A percentile compares a stretch with the other conserved stretches of the same genome.
Conservation (phyloP, 2,888 invertebrate genomes). For the Parascotia fuliginaria region DNA sequence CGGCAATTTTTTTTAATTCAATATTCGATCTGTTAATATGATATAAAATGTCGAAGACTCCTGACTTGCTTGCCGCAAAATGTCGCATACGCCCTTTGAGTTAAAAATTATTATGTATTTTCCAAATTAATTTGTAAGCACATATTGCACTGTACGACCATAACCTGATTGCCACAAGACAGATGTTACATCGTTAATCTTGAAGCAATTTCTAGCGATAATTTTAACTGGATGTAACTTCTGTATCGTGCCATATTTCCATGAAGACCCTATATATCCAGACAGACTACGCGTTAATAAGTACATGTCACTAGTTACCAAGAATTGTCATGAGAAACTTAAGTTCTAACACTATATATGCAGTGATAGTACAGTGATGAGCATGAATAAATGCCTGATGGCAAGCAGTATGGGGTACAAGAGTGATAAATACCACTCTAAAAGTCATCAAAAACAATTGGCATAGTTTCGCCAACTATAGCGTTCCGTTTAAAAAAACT, state of each 20-base stretch:
- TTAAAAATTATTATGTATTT: conserved; percentile 1
- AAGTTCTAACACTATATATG: not conserved
- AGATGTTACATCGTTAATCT: conserved; percentile 10
- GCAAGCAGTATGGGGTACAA: no score
- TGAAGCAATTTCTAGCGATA: not conserved
- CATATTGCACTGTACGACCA: conserved; percentile 18
- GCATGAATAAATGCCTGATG: not conserved
- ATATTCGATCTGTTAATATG: no score
- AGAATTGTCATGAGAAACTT: conserved; percentile 2
- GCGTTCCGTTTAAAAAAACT: no score
- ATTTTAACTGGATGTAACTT: not conserved
- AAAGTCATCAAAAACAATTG: no score
- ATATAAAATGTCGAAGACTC: no score
- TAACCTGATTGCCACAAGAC: conserved; percentile 4
- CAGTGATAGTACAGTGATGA: not conserved
- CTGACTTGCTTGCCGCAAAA: no score
- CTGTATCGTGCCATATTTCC: not conserved
- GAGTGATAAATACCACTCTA: no score
- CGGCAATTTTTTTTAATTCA: no score
- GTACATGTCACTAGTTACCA: not conserved
- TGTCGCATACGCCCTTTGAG: conserved; percentile 9
- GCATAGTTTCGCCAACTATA: no score
- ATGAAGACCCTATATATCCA: conserved; percentile 3
- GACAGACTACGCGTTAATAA: conserved; percentile 6
- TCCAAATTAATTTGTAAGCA: conserved; percentile 16